Evolutionary conservation across 1,140 invertebrate species (phyloP), one percentile per base, ranked within the genome.

Genomic region (Lasaia peninsularis): DNA sequence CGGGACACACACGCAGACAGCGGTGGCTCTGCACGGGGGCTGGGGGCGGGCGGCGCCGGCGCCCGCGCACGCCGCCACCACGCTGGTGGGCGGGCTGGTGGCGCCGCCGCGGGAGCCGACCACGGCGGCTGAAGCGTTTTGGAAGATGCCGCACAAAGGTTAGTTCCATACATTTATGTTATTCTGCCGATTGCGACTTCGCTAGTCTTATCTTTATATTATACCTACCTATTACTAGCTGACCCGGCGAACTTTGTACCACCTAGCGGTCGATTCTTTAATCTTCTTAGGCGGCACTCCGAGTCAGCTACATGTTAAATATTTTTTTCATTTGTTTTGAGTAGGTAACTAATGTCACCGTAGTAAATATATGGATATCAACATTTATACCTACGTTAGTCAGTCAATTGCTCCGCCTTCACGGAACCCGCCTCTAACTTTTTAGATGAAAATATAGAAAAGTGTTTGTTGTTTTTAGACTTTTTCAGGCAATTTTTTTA

Each of bases 111-210:
- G 90, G 87, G 91, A 92, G 78, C 90, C 84, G 78, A 89, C 88
- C 86, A 90, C 90, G 81, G 92, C 90, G 86, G 91, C 91, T 61
- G 92, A 92, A 67, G 90, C 92, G 62, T 92, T 92, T 75, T 93
- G 92, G 92, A 93, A 93, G 80, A 93, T 93, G 92, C 92, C 92
- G 53, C 92, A 93, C 78, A 93, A 93, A 92, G 92, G 92, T 93
- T 80, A 69, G 48, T 37, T 24, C 20, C 2, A 9, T 14, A 6
- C 4, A 2, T 7, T 28, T 28, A 28, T 5, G 3, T 5, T 6
- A 5, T 5, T 3, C 24, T 24, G 24, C 21, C 21, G 2, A n/a
- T n/a, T n/a, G n/a, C n/a, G n/a, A n/a, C 20, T 21, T n/a, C 52
- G 2, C 24, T 10, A 16, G 6, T 18, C 53, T 49, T 6, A 33